These are phyloP conservation scores for Leptopilina drosophilae DNA, from an alignment of 2,888 invertebrate species.

Conservation along the genomic window DNA sequence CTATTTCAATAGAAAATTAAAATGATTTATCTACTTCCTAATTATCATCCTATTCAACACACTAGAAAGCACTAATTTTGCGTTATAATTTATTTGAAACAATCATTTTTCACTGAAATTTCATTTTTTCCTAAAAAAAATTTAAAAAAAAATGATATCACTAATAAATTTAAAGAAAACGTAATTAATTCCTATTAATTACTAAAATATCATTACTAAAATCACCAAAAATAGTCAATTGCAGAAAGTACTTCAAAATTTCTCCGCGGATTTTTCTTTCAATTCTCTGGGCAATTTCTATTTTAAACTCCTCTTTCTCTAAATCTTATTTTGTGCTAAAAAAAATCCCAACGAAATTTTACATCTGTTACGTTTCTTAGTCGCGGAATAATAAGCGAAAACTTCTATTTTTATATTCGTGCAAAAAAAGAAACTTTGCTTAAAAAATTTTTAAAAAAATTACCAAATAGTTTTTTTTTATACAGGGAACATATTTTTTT, in stretches of 20 bases:
- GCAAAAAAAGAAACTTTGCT: not conserved
- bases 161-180: no score
- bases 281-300: not conserved
- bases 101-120: not conserved
- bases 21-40: conserved; percentile 1
- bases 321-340: not conserved
- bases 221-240: no score
- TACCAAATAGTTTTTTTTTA: no score
- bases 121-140: no score
- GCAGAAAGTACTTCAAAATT: no score
- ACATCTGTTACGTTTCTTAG: conserved; percentile 11
- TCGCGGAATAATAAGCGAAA: conserved; percentile 6
- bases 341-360: not conserved
- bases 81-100: conserved; percentile 2
- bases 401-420: not conserved
- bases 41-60: not conserved
- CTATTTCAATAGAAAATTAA: not conserved
- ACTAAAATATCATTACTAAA: no score
- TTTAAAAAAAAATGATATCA: no score
- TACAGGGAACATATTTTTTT: no score
- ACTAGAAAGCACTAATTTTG: not conserved
- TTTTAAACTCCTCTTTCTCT: not conserved
- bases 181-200: no score
- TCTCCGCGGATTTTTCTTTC: no score
- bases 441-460: no score